These are phyloP conservation scores for Oxycera nigricornis DNA, from an alignment of 2,888 invertebrate species.

Conservation along the genomic window DNA sequence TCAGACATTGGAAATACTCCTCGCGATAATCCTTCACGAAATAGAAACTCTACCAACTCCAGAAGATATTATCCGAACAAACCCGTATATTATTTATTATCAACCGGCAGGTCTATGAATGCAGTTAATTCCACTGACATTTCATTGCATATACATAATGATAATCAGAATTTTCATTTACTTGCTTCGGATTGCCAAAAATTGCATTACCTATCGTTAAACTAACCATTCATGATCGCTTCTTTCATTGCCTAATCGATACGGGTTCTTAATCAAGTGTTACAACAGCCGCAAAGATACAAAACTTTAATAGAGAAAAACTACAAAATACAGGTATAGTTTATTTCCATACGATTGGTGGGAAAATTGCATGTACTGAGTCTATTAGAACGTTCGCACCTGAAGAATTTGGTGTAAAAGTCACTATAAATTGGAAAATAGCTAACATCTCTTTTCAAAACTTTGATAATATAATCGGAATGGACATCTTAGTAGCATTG, in stretches of 20 bases:
- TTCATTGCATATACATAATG: not conserved
- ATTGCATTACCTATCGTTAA: not conserved
- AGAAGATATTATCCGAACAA: no score
- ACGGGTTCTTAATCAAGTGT: conserved; percentile 4
- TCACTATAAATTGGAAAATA: conserved; percentile 14
- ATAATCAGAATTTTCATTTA: not conserved
- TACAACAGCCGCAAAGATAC: not conserved
- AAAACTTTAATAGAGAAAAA: no score
- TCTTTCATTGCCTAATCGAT: not conserved
- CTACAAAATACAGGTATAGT: not conserved
- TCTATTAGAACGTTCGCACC: no score
- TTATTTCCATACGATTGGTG: not conserved
- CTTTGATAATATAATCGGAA: not conserved
- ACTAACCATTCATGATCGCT: not conserved
- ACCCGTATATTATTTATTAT: no score
- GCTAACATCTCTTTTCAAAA: conserved; percentile 8
- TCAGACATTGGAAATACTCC: no score
- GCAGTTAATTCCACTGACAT: not conserved
- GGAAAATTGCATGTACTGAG: no score
- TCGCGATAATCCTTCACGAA: no score
- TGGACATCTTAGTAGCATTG: no score
- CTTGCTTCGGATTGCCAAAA: not conserved
- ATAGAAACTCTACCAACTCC: no score
- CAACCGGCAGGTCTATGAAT: not conserved
- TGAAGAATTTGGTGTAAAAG: no score